Conservation (phyloP, 2,888 invertebrate genomes). For the Drosophila birchii region DNA sequence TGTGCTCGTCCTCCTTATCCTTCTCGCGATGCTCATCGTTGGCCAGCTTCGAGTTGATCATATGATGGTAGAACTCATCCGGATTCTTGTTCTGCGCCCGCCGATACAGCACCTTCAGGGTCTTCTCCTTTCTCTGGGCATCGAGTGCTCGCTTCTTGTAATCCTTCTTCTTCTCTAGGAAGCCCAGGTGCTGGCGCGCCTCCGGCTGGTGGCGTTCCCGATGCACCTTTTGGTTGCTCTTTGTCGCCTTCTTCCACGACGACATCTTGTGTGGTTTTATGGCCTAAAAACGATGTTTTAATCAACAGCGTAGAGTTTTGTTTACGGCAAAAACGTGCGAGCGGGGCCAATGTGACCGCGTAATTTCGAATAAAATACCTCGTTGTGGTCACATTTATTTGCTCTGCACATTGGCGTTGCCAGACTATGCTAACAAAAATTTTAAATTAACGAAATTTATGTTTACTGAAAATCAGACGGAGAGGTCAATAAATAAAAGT, state of each 20-base stretch:
- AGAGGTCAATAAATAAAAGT: no score
- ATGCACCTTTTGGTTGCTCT: slow-evolving; percentile 93
- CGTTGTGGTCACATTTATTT: neutral
- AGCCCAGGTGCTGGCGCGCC: slow-evolving; percentile 90
- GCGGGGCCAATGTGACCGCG: neutral
- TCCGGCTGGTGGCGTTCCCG: slow-evolving; percentile 94
- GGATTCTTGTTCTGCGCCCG: slow-evolving; percentile 96
- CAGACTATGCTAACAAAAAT: neutral
- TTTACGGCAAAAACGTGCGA: slow-evolving; percentile 39
- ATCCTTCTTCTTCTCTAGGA: slow-evolving; percentile 95
- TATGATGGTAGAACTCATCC: slow-evolving; percentile 99
- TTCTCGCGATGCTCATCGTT: slow-evolving; percentile 89
- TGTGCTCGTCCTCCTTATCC: slow-evolving; percentile 90
- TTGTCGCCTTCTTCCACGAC: slow-evolving; percentile 94
- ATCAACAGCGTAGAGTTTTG: slow-evolving; percentile 1
- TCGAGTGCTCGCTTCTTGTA: slow-evolving; percentile 92
- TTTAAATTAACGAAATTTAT: no score
- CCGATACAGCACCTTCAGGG: slow-evolving; percentile 92
- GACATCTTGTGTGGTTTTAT: slow-evolving; percentile 88
- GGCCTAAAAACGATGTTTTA: neutral
- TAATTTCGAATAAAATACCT: neutral
- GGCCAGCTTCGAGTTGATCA: slow-evolving; percentile 93
- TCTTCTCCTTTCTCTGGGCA: slow-evolving; percentile 92
- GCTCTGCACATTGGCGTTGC: neutral
- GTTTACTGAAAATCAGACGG: no score